A percentile compares a stretch with the other conserved stretches of the same genome.
phyloP scores from a whole-genome alignment of 2,888 invertebrate species.

The Theodoxus fluviatilis region DNA sequence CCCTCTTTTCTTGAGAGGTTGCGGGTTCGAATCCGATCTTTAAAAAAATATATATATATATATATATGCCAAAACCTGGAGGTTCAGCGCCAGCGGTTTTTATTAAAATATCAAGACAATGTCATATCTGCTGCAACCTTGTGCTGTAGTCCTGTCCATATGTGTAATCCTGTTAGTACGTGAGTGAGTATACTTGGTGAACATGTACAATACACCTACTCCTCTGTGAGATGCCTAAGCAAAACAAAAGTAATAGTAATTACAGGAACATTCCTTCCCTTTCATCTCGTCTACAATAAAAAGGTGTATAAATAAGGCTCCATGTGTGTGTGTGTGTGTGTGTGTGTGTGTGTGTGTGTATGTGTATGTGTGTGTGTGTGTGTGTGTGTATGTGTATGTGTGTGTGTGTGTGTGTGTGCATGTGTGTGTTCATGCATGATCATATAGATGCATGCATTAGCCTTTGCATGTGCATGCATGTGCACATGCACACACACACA shows the following conservation, averaged over 20 bases:
- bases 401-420: constrained; percentile 13
- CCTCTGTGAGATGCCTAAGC: neutral
- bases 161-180: constrained; percentile 45
- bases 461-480: too few relatives aligned
- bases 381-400: neutral
- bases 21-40: too few relatives aligned
- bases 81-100: too few relatives aligned
- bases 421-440: neutral
- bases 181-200: neutral
- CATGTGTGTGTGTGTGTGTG: neutral
- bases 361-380: constrained; percentile 1
- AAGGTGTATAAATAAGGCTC: neutral
- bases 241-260: neutral
- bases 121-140: neutral
- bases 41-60: too few relatives aligned
- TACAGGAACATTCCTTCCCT: neutral
- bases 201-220: neutral
- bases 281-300: neutral
- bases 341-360: neutral
- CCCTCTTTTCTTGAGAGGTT: too few relatives aligned
- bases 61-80: too few relatives aligned
- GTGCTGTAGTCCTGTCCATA: neutral
- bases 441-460: neutral
- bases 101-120: too few relatives aligned
- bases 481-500: too few relatives aligned